A percentile compares a stretch with the other conserved stretches of the same genome.
These are phyloP conservation scores for Drosophila ercepeae DNA, from an alignment of 1,140 invertebrate species.

Conservation along the genomic window DNA sequence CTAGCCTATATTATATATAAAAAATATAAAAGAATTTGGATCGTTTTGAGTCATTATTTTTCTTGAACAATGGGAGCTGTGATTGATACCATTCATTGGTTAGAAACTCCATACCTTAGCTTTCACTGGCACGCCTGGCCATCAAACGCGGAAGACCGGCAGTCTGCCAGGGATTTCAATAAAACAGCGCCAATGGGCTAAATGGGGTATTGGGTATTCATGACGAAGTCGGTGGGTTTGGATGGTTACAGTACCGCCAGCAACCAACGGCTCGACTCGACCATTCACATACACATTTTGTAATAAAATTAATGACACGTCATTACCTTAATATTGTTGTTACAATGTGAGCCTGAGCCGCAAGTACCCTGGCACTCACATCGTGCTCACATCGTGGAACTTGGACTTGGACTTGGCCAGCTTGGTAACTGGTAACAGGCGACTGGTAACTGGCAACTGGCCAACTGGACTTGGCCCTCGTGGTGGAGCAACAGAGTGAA, in stretches of 20 bases:
- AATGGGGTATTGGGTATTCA: slow-evolving; percentile 45
- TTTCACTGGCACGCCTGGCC: slow-evolving; percentile 21
- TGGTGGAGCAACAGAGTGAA: slow-evolving; percentile 13
- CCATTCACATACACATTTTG: slow-evolving; percentile 71
- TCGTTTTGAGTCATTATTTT: no score
- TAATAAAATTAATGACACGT: slow-evolving; percentile 84
- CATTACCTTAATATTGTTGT: slow-evolving; percentile 83
- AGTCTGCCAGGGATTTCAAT: slow-evolving; percentile 73
- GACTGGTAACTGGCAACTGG: background rate
- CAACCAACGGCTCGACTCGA: slow-evolving; percentile 12
- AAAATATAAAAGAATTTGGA: background rate
- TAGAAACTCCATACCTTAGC: slow-evolving; percentile 3
- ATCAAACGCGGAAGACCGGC: slow-evolving; percentile 78
- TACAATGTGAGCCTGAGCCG: slow-evolving; percentile 66
- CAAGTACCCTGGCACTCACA: slow-evolving; percentile 42
- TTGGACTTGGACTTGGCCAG: slow-evolving; percentile 3
- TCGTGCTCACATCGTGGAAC: slow-evolving; percentile 27
- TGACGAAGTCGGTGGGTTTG: slow-evolving; percentile 9
- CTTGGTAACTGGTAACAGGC: background rate
- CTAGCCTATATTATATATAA: background rate
- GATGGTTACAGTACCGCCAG: slow-evolving; percentile 10
- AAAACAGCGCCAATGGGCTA: slow-evolving; percentile 65
- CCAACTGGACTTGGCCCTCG: slow-evolving; percentile 8
- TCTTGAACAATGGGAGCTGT: background rate
- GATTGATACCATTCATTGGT: slow-evolving; percentile 23